Evolutionary conservation across 1,140 invertebrate species (phyloP).

Genomic region (Philopotamus ludificatus): DNA sequence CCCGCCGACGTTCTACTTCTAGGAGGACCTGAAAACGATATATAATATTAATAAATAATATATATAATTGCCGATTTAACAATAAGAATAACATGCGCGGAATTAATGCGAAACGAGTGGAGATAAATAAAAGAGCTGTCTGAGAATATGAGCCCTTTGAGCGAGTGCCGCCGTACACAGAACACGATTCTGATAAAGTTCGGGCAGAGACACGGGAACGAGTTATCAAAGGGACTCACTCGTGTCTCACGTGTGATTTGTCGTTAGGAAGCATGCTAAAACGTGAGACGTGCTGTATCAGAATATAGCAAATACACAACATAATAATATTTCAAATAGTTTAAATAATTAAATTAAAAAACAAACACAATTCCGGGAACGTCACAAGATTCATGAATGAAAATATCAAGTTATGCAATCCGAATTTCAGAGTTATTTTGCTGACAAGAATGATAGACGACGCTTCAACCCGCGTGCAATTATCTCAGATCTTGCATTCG

Average conservation of each 20-base stretch:
- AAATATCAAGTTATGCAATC: background rate
- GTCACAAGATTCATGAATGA: background rate
- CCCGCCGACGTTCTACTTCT: slow-evolving; percentile 65
- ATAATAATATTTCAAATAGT: no score
- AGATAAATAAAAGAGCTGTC: no score
- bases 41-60: no score
- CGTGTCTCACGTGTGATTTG: slow-evolving; percentile 21
- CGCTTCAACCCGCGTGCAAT: background rate
- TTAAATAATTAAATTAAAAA: no score
- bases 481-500: background rate
- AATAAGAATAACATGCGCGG: no score
- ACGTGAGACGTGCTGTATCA: no score
- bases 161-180: slow-evolving; percentile 11
- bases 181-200: slow-evolving; percentile 9
- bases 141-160: slow-evolving; percentile 11
- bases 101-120: no score
- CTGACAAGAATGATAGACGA: background rate
- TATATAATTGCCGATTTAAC: no score
- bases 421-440: background rate
- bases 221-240: slow-evolving; percentile 13
- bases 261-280: slow-evolving; percentile 17
- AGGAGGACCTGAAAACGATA: slow-evolving; percentile 64
- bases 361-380: no score
- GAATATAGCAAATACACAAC: no score
- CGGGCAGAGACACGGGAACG: background rate